A percentile compares a stretch with the other conserved stretches of the same genome.
These are phyloP conservation scores for Phoxinus phoxinus DNA, from an alignment of 2,113 vertebrate species.

Conservation along the genomic window DNA sequence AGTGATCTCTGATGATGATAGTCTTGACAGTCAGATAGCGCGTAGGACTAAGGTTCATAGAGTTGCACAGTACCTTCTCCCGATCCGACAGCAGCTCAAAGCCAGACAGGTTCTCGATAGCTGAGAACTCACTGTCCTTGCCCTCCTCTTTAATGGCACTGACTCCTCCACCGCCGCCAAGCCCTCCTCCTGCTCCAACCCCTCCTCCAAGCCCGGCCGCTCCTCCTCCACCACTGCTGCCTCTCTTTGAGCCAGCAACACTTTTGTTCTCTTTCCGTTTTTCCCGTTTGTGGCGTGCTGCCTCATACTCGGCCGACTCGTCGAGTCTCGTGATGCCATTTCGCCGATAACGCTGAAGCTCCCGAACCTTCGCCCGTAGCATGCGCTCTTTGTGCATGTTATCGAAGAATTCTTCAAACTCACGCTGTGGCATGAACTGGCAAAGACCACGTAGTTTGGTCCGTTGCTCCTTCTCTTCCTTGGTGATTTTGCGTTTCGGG, in stretches of 20 bases:
- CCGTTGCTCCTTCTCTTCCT: conserved; percentile 94
- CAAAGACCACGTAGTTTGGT: conserved; percentile 87
- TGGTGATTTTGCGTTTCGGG: conserved; percentile 88
- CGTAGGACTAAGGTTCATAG: conserved; percentile 88
- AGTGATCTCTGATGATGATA: conserved; percentile 96
- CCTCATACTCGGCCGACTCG: conserved; percentile 93
- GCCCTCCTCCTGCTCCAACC: conserved; percentile 62
- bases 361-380: conserved; percentile 90
- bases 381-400: conserved; percentile 94
- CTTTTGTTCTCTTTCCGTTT: conserved; percentile 93
- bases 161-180: conserved; percentile 64
- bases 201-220: conserved; percentile 66
- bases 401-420: conserved; percentile 95
- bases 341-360: conserved; percentile 93
- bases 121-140: conserved; percentile 89
- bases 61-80: conserved; percentile 94
- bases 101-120: conserved; percentile 91
- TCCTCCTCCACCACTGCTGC: conserved; percentile 64
- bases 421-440: conserved; percentile 95
- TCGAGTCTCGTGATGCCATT: conserved; percentile 94
- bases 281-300: conserved; percentile 92
- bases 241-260: conserved; percentile 80
- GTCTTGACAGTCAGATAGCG: conserved; percentile 97
- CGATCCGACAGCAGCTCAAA: conserved; percentile 94
- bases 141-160: conserved; percentile 84